Conservation (phyloP, 2,888 invertebrate genomes). For the Drosophila antonietae region DNA sequence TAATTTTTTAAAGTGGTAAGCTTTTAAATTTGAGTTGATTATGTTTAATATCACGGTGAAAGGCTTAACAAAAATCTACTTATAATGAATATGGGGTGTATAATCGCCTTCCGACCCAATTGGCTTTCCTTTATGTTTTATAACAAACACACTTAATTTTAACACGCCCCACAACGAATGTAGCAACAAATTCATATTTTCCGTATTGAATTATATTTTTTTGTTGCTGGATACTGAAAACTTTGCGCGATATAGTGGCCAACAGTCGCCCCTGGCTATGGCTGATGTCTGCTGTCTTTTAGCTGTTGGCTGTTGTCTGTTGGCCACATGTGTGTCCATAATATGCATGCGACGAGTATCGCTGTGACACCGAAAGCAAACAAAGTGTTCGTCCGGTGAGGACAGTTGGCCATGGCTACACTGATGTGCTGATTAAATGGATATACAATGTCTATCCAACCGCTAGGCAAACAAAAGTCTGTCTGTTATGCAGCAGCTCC, state of each 20-base stretch:
- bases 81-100: background rate
- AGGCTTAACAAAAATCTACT: background rate
- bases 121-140: conserved; percentile 22
- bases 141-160: conserved; percentile 63
- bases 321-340: conserved; percentile 43
- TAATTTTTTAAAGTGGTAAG: background rate
- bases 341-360: conserved; percentile 48
- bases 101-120: conserved; percentile 12
- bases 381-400: conserved; percentile 29
- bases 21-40: background rate
- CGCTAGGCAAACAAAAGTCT: conserved; percentile 49
- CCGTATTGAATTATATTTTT: conserved; percentile 58
- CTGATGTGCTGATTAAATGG: conserved; percentile 72
- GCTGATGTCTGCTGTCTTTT: conserved; percentile 5
- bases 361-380: conserved; percentile 30
- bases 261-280: background rate
- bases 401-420: conserved; percentile 23
- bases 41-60: background rate
- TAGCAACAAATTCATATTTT: conserved; percentile 67
- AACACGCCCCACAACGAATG: conserved; percentile 42
- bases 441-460: conserved; percentile 63
- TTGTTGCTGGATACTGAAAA: conserved; percentile 29
- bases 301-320: background rate
- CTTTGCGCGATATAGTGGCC: conserved; percentile 19
- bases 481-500: conserved; percentile 20